Evolutionary conservation across 2,888 invertebrate species (phyloP), one percentile per base, ranked within the genome.

Genomic region (Hyposoter didymator): DNA sequence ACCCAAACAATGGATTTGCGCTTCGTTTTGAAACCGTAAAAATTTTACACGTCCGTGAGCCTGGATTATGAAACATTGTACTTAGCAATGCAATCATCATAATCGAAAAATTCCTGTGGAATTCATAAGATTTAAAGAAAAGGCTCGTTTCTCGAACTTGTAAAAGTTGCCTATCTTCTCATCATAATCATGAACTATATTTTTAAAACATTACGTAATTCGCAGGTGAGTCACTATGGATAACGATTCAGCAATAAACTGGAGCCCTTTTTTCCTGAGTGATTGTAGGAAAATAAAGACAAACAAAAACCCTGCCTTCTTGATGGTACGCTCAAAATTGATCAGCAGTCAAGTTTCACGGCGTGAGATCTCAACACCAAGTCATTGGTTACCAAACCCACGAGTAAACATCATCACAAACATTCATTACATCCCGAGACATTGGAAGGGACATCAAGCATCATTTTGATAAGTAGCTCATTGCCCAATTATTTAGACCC

Each of bases 381-480:
- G 12, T 47, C 1, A 6, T 47, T 8, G 17, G 22, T 28, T 17
- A 22, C 47, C 19, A 4, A 47, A n/a, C 47, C 14, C 45, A 47
- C 17, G 4, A 47, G n/a, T 47, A 69, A 17, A 69, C 28, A 47
- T 69, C 28, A 47, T 69, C 69, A 69, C 69, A 69, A 69, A 69
- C 69, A 72, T 47, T 35, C 12, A 52, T 52, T 1, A 7, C 8
- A 72, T 32, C 70, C 49, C 47, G 7, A 52, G 47, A 52, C 35
- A 52, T 28, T 35, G n/a, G n/a, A 72, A 17, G 35, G 52, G 52
- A 52, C 4, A 52, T 35, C n/a, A 52, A 72, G 49, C 70, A 19
- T 52, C 10, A 1, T 28, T 17, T 12, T 22, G 4, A 49, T 47
- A 17, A 1, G 19, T 19, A 12, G 19, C 19, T 32, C 17, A 10